These are phyloP conservation scores for Gastrophysa polygoni DNA, from an alignment of 2,888 invertebrate species.

Conservation along the genomic window DNA sequence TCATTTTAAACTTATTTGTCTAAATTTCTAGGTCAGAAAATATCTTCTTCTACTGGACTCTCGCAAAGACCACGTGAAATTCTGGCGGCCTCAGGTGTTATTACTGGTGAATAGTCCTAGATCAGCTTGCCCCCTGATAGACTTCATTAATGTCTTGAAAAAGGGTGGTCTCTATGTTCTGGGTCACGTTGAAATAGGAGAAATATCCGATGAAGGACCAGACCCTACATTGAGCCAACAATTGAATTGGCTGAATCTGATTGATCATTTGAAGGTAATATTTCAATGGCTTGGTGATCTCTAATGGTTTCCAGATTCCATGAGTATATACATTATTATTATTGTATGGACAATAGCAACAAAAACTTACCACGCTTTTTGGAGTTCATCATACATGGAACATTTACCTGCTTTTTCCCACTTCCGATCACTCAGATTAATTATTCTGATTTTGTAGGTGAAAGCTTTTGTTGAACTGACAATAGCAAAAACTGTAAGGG, in stretches of 20 bases:
- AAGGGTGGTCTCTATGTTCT: constrained; percentile 90
- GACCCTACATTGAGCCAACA: constrained; percentile 81
- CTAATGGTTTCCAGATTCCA: no score
- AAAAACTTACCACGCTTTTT: no score
- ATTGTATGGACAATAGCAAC: no score
- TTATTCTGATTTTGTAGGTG: constrained; percentile 87
- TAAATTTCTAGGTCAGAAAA: constrained; percentile 67
- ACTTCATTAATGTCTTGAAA: constrained; percentile 97
- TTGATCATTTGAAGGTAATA: constrained; percentile 90
- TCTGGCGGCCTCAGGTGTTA: constrained; percentile 97
- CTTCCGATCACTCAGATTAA: no score
- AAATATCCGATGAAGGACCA: constrained; percentile 55
- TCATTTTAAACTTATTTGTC: background rate
- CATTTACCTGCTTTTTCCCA: no score
- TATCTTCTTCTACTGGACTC: constrained; percentile 94
- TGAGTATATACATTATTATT: no score
- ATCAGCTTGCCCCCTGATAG: constrained; percentile 88
- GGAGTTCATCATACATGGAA: no score
- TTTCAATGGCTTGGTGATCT: no score
- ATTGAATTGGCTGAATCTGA: constrained; percentile 89
- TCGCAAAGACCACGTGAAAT: constrained; percentile 97
- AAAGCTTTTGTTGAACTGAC: constrained; percentile 98
- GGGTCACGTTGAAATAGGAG: constrained; percentile 80
- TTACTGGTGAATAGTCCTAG: constrained; percentile 91
- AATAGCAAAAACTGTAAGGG: constrained; percentile 80